Base-by-base conservation (phyloP, 1,140 invertebrate genomes). In the Megalonaias nervosa region DNA sequence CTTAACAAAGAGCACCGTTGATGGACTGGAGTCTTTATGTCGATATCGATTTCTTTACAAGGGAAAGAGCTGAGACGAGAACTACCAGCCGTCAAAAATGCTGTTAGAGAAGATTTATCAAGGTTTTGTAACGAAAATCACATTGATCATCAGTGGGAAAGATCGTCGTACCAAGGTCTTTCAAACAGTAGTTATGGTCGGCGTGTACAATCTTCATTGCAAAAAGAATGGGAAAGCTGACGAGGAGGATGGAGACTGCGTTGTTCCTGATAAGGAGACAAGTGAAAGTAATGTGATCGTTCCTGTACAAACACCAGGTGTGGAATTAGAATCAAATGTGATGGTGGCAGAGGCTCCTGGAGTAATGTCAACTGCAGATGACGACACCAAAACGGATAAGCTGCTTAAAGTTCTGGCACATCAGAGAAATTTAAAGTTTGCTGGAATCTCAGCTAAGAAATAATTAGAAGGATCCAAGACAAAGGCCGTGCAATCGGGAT, bases 391-490 rank as follows among this genome's bases (percentile, higher is more conserved):
- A 21, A 66, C 67, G 62, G 21, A 74, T 57, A 12, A 19, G n/a
- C 14, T 74, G 13, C 38, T 74, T 26, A 57, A 67, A 31, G 58
- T 6, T 57, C 67, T 21, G 62, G 72, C 21, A 67, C 5, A 21
- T 26, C 60, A 48, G 68, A 59, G 17, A 57, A 75, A 58, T 71
- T 79, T 26, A 57, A 15, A 61, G 69, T 68, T 67, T 79, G 19
- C 61, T 74, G 14, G 62, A 79, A 64, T 79, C 71, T 26, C 77
- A 79, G 61, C 38, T 73, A 55, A 57, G 61, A 67, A 71, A 74
- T 57, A 56, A 56, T 71, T 48, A 62, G 38, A 72, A 68, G 56
- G 31, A 11, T 67, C 48, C 56, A 23, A 48, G 67, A 64, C 74
- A 75, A 61, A 72, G 79, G 38, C 71, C 68, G 60, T 80, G 79